A percentile compares a stretch with the other conserved stretches of the same genome.
phyloP scores from a whole-genome alignment of 2,113 vertebrate species.

The Haliaeetus leucogaster region DNA sequence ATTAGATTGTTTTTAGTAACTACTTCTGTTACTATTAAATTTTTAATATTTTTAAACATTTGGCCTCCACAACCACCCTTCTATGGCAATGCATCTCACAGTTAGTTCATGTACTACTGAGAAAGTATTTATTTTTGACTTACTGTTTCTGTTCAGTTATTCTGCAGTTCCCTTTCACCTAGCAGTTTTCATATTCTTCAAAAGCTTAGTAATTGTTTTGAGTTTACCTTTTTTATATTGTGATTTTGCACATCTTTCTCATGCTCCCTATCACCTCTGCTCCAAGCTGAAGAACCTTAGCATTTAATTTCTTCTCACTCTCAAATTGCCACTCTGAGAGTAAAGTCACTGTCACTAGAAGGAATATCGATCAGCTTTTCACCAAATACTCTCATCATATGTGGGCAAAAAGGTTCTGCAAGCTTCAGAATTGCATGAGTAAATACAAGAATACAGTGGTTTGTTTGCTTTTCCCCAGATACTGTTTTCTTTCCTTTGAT shows the following conservation, averaged over 20 bases:
- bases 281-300: not conserved
- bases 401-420: not conserved
- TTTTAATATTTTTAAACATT: not conserved
- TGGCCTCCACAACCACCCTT: not conserved
- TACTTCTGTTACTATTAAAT: not conserved
- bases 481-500: not conserved
- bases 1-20: not conserved
- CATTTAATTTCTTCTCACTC: not conserved
- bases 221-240: not conserved
- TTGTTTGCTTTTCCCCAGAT: not conserved
- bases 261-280: not conserved
- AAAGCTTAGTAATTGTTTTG: not conserved
- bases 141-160: not conserved
- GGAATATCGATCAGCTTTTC: not conserved
- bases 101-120: not conserved
- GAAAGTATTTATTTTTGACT: not conserved
- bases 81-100: not conserved
- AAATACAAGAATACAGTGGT: not conserved
- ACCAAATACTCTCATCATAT: not conserved
- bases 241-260: not conserved
- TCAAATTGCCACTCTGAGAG: not conserved
- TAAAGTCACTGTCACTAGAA: not conserved
- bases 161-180: not conserved
- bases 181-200: not conserved
- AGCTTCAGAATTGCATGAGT: not conserved